A percentile compares a stretch with the other conserved stretches of the same genome.
Evolutionary conservation across 2,888 invertebrate genomes (phyloP).

Genomic region (Diarsia mendica): DNA sequence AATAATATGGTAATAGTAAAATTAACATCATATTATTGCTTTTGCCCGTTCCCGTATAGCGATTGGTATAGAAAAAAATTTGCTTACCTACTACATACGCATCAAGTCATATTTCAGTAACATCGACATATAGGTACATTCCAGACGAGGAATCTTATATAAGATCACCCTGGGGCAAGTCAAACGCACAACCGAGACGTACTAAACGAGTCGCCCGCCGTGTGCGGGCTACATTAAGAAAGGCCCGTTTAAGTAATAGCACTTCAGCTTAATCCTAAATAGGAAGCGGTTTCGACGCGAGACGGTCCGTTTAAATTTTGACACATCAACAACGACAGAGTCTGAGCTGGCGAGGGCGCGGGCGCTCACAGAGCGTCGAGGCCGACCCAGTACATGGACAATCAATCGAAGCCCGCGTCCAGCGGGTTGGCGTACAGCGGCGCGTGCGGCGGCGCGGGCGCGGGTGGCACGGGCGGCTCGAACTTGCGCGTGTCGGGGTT

Average conservation of each 20-base stretch:
- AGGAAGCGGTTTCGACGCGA: constrained; percentile 84
- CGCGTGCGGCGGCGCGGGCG: constrained; percentile 87
- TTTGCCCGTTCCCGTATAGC: constrained; percentile 91
- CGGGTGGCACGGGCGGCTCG: constrained; percentile 92
- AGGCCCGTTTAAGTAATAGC: constrained; percentile 89
- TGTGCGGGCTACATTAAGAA: constrained; percentile 73
- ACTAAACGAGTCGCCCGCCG: constrained; percentile 85
- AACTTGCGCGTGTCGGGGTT: constrained; percentile 96
- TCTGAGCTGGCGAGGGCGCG: constrained; percentile 67
- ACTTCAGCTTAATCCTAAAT: constrained; percentile 89
- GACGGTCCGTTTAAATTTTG: constrained; percentile 79
- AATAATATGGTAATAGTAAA: constrained; percentile 91
- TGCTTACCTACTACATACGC: constrained; percentile 88
- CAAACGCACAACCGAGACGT: constrained; percentile 89
- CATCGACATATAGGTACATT: constrained; percentile 83
- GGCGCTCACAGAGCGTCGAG: constrained; percentile 84
- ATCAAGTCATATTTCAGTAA: constrained; percentile 84
- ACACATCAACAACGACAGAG: constrained; percentile 77
- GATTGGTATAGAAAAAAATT: constrained; percentile 90
- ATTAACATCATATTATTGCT: constrained; percentile 91
- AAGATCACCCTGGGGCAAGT: constrained; percentile 89
- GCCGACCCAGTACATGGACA: constrained; percentile 86
- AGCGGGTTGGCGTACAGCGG: constrained; percentile 90
- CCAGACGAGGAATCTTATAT: constrained; percentile 81
- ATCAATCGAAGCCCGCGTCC: constrained; percentile 90